Base-by-base conservation (phyloP, 1,140 invertebrate species). In the Drosophila subpulchrella region DNA sequence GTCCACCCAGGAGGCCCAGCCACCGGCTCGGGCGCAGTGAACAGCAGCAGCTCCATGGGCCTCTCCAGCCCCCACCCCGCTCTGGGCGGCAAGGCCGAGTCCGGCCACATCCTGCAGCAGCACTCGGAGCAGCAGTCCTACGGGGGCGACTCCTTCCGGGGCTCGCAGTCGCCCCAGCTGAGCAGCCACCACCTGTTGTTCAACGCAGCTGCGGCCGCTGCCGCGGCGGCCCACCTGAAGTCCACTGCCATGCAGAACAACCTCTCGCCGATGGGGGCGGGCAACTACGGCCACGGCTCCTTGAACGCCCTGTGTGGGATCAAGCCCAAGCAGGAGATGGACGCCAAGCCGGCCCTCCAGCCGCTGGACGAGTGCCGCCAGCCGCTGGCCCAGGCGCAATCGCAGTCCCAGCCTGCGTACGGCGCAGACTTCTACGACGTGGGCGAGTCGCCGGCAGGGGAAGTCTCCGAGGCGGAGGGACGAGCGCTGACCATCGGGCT, bases 131-230 rank as follows among this genome's bases (percentile, higher is more conserved):
- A 80, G 10, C 81, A 76, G 24, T 53, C 75, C 34, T 83, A 62
- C 39, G 54, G 34, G 7, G 44, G 20, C 5, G 81, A 82, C 27
- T 30, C 75, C 4, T 82, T 84, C 27, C 67, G 32, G 34, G 55
- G 34, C 6, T 13, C 57, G 10, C 75, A 72, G 34, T 53, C 78
- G 15, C 58, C 83, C 20, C 79, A 83, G 20, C 56, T 84, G 6
- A 86, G 82, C 32, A 91, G 63, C 13, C 90, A 91, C 62, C 90
- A 91, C 20, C 55, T 91, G 34, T 17, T 91, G 1, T 91, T 91
- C 6, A 91, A 91, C 58, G 90, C 90, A 6, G 90, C 90, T 12
- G 90, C 90, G 10, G 86, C 90, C 12, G 90, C 90, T 6, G 90
- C 90, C 6, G 90, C 90, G 6, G 90, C 85, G 0, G 90, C 81